Base-by-base conservation (phyloP, 2,888 invertebrate species). In the Thalpophila matura region DNA sequence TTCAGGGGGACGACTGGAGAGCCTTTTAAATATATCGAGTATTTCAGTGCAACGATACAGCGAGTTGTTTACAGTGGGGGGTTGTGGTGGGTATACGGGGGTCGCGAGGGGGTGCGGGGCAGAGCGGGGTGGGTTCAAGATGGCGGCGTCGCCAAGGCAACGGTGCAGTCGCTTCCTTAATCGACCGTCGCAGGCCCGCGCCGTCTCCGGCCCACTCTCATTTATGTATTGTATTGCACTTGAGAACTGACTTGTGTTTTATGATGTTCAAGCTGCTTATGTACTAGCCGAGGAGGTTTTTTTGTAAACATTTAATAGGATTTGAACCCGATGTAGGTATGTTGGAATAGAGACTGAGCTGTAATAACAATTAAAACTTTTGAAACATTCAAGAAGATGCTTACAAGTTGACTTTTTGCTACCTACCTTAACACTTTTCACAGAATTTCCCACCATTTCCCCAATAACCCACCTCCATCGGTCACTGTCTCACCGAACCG, bases 111-210 rank as follows among this genome's bases (percentile, higher is more conserved):
- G 70, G 63, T 69, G 68, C 60, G 77, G 82, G 76, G 74, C 31
- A 67, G 60, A 61, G 77, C 71, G 80, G 82, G 77, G 70, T 82
- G 88, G 88, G 84, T 88, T 84, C 92, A 95, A 94, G 94, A 94
- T 94, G 94, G 94, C 94, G 92, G 82, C 93, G 94, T 94, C 86
- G 88, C 85, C 91, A 90, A 88, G 93, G 93, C 92, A 94, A 95
- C 94, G 92, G 84, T 95, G 94, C 94, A 94, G 89, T 94, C 89
- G 91, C 94, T 94, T 95, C 94, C 94, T 94, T 95, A 93, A 94
- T 95, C 94, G 94, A 95, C 94, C 94, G 94, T 89, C 90, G 89
- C 89, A 89, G 86, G 89, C 91, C 88, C 88, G 81, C 81, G 70
- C 85, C 73, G 83, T 86, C 86, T 83, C 84, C 84, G 82, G 83